A percentile compares a stretch with the other conserved stretches of the same genome.
Evolutionary conservation across 2,797 vertebrate species (phyloP).

Genomic region (Capromys pilorides): DNA sequence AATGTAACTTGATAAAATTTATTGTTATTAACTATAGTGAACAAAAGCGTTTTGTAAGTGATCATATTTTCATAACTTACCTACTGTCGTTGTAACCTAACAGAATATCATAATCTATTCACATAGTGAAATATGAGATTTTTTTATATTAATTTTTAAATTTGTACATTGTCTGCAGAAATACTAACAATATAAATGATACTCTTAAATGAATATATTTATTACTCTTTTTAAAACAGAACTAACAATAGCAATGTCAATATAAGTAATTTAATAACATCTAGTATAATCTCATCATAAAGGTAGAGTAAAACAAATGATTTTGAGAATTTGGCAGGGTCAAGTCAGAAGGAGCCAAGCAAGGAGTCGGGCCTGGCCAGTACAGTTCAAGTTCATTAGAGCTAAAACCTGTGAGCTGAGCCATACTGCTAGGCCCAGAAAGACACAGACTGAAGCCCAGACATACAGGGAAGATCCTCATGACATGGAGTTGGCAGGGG

Average conservation of each 20-base stretch:
- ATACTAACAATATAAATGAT: not conserved
- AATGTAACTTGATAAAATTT: not conserved
- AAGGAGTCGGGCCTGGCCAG: too few relatives aligned
- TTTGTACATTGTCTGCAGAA: not conserved
- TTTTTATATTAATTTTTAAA: not conserved
- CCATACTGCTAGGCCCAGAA: too few relatives aligned
- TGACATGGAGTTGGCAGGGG: too few relatives aligned
- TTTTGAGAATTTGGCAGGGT: not conserved
- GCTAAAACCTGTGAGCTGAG: too few relatives aligned
- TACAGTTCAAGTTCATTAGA: too few relatives aligned
- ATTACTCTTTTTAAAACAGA: not conserved
- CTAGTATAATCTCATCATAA: not conserved
- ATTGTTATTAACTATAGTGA: not conserved
- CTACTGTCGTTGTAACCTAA: not conserved
- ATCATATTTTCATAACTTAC: not conserved
- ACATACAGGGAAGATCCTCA: too few relatives aligned
- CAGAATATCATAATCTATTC: not conserved
- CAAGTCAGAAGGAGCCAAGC: too few relatives aligned
- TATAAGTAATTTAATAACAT: not conserved
- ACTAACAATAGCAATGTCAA: not conserved
- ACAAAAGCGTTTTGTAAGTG: not conserved
- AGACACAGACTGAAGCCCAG: too few relatives aligned
- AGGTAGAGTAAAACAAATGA: not conserved
- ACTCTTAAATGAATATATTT: not conserved
- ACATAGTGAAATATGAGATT: not conserved